phyloP scores from a whole-genome alignment of 2,888 invertebrate species.

The Chorisops tibialis region DNA sequence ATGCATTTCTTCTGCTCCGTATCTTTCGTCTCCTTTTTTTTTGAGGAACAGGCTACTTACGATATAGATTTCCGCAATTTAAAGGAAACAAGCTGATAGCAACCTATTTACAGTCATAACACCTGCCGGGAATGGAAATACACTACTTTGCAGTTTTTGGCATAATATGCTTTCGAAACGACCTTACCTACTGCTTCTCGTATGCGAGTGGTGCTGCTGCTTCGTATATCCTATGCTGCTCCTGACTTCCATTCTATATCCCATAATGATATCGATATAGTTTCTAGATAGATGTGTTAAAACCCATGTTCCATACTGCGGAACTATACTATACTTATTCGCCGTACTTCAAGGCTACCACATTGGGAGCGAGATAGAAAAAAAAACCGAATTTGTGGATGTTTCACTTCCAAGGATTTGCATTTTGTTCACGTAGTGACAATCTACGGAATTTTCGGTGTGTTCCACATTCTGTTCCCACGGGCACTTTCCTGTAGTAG shows the following conservation, averaged over 20 bases:
- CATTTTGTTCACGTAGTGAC: constrained; percentile 20
- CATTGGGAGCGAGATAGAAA: background rate
- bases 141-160: constrained; percentile 12
- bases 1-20: no score
- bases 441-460: constrained; percentile 14
- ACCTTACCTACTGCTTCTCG: background rate
- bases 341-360: background rate
- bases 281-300: no score
- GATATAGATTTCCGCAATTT: constrained; percentile 15
- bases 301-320: no score
- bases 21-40: no score
- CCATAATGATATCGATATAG: no score
- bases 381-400: background rate
- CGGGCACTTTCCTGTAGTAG: constrained; percentile 4
- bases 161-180: constrained; percentile 12
- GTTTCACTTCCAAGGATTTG: constrained; percentile 5
- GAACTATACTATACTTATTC: no score
- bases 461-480: constrained; percentile 4
- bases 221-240: no score
- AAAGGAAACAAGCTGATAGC: constrained; percentile 13
- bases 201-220: no score
- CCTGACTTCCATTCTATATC: no score
- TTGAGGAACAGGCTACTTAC: no score
- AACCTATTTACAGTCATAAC: constrained; percentile 20
- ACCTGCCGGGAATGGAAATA: constrained; percentile 20